A percentile compares a stretch with the other conserved stretches of the same genome.
These are phyloP conservation scores for Dryobates pubescens DNA, from an alignment of 2,797 vertebrate species.

Conservation along the genomic window DNA sequence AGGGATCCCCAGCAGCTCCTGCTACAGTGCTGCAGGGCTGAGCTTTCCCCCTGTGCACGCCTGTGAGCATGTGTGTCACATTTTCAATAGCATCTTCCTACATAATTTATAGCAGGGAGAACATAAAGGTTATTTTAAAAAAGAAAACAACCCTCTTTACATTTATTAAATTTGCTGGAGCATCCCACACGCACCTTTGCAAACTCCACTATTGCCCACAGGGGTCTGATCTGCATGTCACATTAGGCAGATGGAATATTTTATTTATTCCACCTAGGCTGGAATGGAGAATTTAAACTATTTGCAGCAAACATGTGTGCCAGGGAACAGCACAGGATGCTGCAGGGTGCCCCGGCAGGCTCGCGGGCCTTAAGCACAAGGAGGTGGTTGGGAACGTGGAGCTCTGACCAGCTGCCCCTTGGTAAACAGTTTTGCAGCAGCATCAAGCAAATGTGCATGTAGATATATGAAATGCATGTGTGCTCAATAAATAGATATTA, in stretches of 20 bases:
- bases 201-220: conserved; percentile 46
- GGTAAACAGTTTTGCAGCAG: not conserved
- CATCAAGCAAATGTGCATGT: not conserved
- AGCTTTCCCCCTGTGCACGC: not conserved
- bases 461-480: not conserved
- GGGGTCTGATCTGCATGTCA: conserved; percentile 63
- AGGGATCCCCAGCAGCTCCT: not conserved
- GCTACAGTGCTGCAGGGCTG: not conserved
- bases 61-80: not conserved
- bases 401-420: not conserved
- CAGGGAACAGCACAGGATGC: not conserved
- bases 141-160: conserved; percentile 62
- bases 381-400: not conserved
- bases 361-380: not conserved
- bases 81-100: conserved; percentile 21
- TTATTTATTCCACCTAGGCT: conserved; percentile 51
- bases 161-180: conserved; percentile 54
- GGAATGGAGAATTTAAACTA: conserved; percentile 55
- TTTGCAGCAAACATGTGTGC: conserved; percentile 37
- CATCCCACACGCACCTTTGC: conserved; percentile 55
- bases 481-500: no score
- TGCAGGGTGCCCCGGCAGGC: not conserved
- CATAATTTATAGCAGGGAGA: conserved; percentile 61
- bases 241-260: conserved; percentile 60
- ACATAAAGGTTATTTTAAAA: conserved; percentile 64